Percentiles rank a stretch among this genome's conserved stretches.
Evolutionary conservation across 2,113 vertebrate genomes (phyloP).

Genomic region (Anhinga anhinga): DNA sequence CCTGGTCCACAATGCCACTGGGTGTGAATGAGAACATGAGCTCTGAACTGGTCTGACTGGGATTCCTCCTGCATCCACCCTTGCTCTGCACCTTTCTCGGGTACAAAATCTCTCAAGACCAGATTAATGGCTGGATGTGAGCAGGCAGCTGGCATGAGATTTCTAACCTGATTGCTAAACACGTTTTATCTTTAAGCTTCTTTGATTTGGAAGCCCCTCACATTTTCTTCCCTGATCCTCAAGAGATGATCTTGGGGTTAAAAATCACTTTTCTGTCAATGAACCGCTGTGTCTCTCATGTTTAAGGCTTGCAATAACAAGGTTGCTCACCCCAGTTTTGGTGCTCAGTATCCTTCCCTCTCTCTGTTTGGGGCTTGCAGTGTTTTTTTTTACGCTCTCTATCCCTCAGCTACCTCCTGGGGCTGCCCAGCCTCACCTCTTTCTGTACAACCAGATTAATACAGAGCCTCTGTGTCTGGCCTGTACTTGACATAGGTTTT

Average conservation of each 20-base stretch:
- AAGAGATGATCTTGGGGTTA: background rate
- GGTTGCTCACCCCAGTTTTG: background rate
- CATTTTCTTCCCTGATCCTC: background rate
- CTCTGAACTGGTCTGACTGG: background rate
- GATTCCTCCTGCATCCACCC: background rate
- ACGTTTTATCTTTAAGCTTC: background rate
- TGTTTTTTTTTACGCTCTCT: background rate
- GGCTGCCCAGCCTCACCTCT: background rate
- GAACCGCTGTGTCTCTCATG: background rate
- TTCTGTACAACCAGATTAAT: background rate
- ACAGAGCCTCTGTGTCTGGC: background rate
- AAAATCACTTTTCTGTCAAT: background rate
- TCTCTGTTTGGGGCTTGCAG: background rate
- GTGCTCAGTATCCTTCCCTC: background rate
- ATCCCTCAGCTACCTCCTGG: accelerated
- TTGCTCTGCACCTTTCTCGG: background rate
- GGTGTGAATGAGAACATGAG: background rate
- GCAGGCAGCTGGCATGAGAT: background rate
- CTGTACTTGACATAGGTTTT: background rate
- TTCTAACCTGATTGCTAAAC: background rate
- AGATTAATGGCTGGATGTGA: background rate
- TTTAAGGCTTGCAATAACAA: background rate
- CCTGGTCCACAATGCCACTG: background rate
- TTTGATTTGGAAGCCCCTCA: background rate
- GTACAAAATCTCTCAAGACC: background rate